Evolutionary conservation across 2,888 invertebrate genomes (phyloP), one percentile per base, ranked within the genome.

Genomic region (Mystacides longicornis): DNA sequence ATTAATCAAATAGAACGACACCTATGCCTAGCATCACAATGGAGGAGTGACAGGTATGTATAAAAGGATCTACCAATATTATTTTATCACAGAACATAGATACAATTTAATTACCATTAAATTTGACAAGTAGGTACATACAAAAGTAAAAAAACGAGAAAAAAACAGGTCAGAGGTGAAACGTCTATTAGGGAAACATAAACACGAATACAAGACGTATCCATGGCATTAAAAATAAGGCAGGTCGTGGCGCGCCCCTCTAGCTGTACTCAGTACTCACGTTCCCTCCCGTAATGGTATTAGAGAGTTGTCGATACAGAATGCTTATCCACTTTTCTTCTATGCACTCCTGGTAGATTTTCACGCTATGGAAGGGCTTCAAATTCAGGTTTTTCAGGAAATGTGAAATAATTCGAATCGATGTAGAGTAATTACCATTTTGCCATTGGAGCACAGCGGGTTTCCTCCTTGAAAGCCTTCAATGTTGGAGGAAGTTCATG

Each of bases 321-420:
- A 11, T 5, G 27, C 27, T 27, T 5, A 27, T 27, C 50, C 31
- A 18, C 16, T 33, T 51, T 42, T 16, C 22, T 22, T 11, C n/a
- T 46, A 59, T 76, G 72, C 53, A 45, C 16, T 62, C 72, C 73
- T 70, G 60, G 67, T 64, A 67, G 46, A 52, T 67, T 72, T 75
- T 73, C 73, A 75, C 73, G 74, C 72, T 71, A 70, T 69, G 71
- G 71, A 74, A 74, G 74, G 74, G 74, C 74, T 73, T 71, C 57
- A 59, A 59, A 57, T 61, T 61, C 57, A 59, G 58, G 51, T 49
- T 61, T 59, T 54, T 42, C 54, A 49, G 54, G 54, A 57, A 55
- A 57, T 22, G 48, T 55, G 51, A 57, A 58, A 7, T 19, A 45
- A 45, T 20, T 45, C 14, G 4, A 37, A 37, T 37, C 37, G 37